phyloP scores from a whole-genome alignment of 2,797 vertebrate species.

The Scleropages formosus region DNA sequence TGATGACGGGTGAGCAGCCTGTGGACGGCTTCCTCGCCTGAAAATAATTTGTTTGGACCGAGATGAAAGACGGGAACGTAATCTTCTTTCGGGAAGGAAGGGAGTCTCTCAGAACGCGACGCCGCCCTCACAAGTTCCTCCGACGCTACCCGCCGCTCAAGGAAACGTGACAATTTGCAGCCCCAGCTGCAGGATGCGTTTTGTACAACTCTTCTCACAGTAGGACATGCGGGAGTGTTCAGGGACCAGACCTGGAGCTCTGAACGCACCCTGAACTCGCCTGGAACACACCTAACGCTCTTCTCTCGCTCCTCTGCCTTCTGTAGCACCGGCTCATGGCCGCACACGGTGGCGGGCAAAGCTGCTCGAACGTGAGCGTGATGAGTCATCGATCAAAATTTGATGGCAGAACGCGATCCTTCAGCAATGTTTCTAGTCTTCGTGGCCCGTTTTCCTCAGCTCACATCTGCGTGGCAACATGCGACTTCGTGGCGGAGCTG shows the following conservation, averaged over 20 bases:
- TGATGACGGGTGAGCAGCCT: too few species aligned
- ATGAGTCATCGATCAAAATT: too few species aligned
- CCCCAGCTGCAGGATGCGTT: constrained; percentile 19
- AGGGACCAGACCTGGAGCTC: constrained; percentile 9
- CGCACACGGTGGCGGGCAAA: neutral
- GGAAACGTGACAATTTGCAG: constrained; percentile 15
- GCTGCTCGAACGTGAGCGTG: too few species aligned
- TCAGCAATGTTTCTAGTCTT: too few species aligned
- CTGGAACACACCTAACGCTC: neutral
- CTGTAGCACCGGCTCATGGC: neutral
- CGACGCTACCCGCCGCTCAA: constrained; percentile 2
- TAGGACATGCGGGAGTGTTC: neutral
- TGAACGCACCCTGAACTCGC: neutral
- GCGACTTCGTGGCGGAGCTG: too few species aligned
- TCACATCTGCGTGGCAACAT: too few species aligned
- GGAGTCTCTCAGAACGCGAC: neutral
- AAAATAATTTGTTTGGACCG: too few species aligned
- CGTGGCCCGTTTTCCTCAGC: too few species aligned
- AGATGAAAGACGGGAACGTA: too few species aligned
- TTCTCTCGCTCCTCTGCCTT: neutral
- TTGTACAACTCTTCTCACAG: constrained; percentile 18
- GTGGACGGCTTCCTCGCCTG: too few species aligned
- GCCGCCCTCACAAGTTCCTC: neutral
- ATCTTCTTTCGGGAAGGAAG: neutral
- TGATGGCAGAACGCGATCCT: too few species aligned